These are phyloP conservation scores for Limenitis camilla DNA, from an alignment of 2,888 invertebrate species.

Conservation along the genomic window DNA sequence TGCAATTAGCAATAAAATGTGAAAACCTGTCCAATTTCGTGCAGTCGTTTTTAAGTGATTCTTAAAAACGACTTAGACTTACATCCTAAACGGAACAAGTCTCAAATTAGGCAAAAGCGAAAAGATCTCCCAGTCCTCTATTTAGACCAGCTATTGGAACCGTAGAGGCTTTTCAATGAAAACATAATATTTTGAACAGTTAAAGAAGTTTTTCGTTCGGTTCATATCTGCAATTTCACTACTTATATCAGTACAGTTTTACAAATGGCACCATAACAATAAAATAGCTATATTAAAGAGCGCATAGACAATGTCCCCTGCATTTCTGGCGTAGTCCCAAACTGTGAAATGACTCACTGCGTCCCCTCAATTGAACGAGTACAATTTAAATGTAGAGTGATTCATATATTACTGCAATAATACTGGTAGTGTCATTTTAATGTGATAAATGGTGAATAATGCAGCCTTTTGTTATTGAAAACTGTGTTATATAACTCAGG, in stretches of 20 bases:
- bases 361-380: constrained; percentile 13
- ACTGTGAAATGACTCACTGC: constrained; percentile 17
- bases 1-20: too few relatives aligned
- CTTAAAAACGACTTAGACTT: too few relatives aligned
- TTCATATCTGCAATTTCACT: constrained; percentile 6
- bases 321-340: constrained; percentile 18
- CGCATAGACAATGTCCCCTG: constrained; percentile 11
- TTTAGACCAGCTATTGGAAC: too few relatives aligned
- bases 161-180: too few relatives aligned
- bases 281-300: constrained; percentile 1
- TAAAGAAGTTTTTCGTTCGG: too few relatives aligned
- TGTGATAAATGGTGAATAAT: not conserved
- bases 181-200: too few relatives aligned
- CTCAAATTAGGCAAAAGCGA: too few relatives aligned
- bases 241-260: not conserved
- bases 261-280: constrained; percentile 5
- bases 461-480: not conserved
- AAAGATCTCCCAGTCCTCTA: too few relatives aligned
- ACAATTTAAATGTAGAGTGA: constrained; percentile 14
- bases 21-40: too few relatives aligned
- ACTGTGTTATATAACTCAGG: too few relatives aligned
- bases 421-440: not conserved
- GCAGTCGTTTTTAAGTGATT: too few relatives aligned
- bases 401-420: constrained; percentile 14
- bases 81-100: too few relatives aligned